Conservation (phyloP, 2,113 vertebrate genomes). For the Tragelaphus imberbis region DNA sequence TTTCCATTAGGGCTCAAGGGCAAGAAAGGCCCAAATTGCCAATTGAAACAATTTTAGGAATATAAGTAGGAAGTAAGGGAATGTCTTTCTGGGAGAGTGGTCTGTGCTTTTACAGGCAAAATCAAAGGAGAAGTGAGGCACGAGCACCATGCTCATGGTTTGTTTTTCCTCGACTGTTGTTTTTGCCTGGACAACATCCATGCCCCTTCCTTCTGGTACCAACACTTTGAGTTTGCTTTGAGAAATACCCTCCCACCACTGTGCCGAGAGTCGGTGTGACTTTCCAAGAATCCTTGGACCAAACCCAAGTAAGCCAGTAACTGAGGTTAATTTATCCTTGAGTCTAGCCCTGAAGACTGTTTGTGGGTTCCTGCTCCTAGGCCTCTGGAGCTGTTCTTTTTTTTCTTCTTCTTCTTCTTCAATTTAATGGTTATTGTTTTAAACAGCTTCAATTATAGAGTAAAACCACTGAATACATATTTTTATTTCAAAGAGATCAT, state of each 20-base stretch:
- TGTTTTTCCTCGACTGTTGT: background rate
- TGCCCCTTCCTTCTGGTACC: background rate
- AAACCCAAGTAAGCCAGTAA: background rate
- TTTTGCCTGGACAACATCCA: background rate
- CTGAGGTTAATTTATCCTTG: background rate
- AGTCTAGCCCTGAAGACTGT: background rate
- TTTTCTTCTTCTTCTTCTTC: background rate
- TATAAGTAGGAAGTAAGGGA: background rate
- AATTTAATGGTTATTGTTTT: background rate
- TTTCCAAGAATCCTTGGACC: background rate
- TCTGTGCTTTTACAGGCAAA: background rate
- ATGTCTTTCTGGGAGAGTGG: background rate
- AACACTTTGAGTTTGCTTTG: background rate
- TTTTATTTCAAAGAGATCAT: slow-evolving; percentile 9
- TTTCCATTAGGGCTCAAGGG: background rate
- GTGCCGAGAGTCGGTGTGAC: background rate
- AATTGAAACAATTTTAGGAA: background rate
- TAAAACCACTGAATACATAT: background rate
- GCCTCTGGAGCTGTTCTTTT: background rate
- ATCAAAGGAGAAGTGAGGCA: background rate
- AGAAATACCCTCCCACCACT: background rate
- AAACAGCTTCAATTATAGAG: background rate
- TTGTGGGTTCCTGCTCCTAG: background rate
- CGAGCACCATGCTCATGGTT: too few relatives aligned
- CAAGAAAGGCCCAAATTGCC: background rate